Percentiles rank a stretch among this genome's conserved stretches.
Evolutionary conservation across 2,113 vertebrate genomes (phyloP).

Genomic region (Rhinolophus sinicus): DNA sequence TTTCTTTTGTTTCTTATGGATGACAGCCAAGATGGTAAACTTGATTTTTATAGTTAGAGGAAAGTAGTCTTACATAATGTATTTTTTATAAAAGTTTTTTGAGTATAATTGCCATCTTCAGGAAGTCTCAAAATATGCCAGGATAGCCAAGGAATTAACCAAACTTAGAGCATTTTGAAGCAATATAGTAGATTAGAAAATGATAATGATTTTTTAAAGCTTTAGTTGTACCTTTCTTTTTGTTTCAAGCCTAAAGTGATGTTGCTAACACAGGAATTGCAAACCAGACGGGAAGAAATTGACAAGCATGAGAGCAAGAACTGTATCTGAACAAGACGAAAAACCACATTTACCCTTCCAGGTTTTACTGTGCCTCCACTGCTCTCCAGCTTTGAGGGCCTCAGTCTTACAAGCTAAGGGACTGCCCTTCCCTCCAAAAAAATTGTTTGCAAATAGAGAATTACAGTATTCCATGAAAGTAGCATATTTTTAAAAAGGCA

Average conservation of each 20-base stretch:
- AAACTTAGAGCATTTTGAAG: constrained; percentile 31
- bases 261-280: not conserved
- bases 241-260: not conserved
- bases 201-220: not conserved
- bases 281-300: not conserved
- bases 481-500: not conserved
- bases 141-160: not conserved
- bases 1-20: constrained; percentile 27
- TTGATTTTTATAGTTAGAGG: not conserved
- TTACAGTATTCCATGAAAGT: not conserved
- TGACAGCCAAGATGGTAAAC: not conserved
- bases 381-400: not conserved
- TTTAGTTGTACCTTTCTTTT: not conserved
- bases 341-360: not conserved
- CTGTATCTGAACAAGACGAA: not conserved
- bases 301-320: not conserved
- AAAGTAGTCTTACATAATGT: not conserved
- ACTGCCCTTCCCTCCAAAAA: not conserved
- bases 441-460: not conserved
- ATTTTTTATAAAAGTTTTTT: not conserved
- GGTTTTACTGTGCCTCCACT: not conserved
- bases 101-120: not conserved
- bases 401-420: not conserved
- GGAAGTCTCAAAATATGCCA: constrained; percentile 19
- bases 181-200: not conserved